Conservation (phyloP, 2,113 vertebrate species). For the Callaeas wilsoni region DNA sequence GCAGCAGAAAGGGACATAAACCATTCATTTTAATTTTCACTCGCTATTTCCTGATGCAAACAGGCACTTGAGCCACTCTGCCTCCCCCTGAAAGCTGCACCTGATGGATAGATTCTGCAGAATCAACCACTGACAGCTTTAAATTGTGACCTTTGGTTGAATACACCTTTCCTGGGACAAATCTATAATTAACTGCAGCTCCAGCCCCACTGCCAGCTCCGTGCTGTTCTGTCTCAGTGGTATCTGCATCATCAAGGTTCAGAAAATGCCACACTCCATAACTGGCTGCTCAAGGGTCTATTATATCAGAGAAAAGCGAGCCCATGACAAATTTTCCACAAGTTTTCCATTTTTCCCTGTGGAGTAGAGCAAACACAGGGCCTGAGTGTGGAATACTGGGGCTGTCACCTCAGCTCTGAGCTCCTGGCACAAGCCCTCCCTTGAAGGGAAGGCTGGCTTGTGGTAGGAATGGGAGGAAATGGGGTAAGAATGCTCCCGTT, state of each 20-base stretch:
- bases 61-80: neutral
- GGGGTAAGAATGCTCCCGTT: neutral
- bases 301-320: neutral
- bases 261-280: neutral
- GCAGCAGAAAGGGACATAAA: neutral
- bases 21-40: neutral
- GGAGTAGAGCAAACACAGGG: neutral
- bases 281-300: neutral
- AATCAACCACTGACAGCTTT: neutral
- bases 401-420: neutral
- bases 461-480: accelerated
- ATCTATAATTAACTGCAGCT: neutral
- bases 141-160: neutral
- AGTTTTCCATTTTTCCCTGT: neutral
- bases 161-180: neutral
- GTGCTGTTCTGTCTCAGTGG: neutral
- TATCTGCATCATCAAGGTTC: neutral
- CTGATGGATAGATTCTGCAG: neutral
- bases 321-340: neutral
- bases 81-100: neutral
- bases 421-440: neutral
- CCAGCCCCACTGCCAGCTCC: neutral
- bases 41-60: neutral
- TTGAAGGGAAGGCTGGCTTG: neutral
- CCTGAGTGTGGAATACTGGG: neutral